phyloP scores from a whole-genome alignment of 1,140 invertebrate species.

The Macrocentrus cingulum region DNA sequence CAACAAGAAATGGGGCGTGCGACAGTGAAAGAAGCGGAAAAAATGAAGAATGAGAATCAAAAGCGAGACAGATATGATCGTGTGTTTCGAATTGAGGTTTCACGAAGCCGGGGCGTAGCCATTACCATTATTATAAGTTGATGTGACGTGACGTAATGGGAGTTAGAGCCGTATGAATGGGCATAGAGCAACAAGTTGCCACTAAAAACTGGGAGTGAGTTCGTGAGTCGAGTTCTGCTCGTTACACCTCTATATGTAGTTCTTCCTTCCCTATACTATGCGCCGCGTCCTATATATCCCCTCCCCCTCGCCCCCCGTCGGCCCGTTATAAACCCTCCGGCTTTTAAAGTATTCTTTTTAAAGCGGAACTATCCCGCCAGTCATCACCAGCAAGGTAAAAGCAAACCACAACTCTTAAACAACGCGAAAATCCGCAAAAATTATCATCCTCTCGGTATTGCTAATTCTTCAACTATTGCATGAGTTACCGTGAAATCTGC shows the following conservation, averaged over 20 bases:
- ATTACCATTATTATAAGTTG: conserved; percentile 60
- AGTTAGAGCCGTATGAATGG: conserved; percentile 60
- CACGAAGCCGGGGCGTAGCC: conserved; percentile 29
- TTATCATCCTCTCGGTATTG: too few relatives aligned
- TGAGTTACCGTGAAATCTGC: background rate
- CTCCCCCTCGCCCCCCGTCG: conserved; percentile 23
- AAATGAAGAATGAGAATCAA: conserved; percentile 13
- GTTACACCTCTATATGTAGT: conserved; percentile 61
- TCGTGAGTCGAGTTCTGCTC: conserved; percentile 61
- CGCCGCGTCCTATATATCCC: conserved; percentile 48
- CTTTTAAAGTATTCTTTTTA: conserved; percentile 62
- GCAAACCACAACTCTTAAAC: too few relatives aligned
- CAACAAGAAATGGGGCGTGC: too few relatives aligned
- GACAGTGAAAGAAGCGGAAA: conserved; percentile 3
- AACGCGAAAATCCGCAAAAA: too few relatives aligned
- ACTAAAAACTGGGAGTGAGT: conserved; percentile 62
- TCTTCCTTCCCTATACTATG: conserved; percentile 59
- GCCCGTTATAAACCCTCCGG: conserved; percentile 59
- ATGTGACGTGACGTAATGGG: conserved; percentile 60
- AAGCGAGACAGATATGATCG: conserved; percentile 41
- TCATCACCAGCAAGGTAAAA: conserved; percentile 40
- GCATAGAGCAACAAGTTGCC: conserved; percentile 60
- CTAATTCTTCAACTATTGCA: too few relatives aligned
- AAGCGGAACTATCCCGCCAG: conserved; percentile 57
- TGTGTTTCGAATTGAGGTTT: conserved; percentile 53